Evolutionary conservation across 1,140 invertebrate species (phyloP).

Genomic region (Schlechtendalia chinensis): DNA sequence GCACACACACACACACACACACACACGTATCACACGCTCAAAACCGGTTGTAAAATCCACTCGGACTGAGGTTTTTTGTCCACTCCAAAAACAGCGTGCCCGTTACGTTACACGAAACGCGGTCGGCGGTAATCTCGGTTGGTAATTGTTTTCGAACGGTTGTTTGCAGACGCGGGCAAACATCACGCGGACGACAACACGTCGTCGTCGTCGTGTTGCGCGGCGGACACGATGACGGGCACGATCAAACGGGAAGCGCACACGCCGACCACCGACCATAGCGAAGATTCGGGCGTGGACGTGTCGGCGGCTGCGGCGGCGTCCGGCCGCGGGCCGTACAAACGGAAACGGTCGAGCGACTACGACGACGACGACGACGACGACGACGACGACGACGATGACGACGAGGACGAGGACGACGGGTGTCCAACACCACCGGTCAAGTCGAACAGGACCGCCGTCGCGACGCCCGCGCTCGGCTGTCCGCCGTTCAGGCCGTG

Average conservation of each 20-base stretch:
- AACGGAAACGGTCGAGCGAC: slow-evolving; percentile 12
- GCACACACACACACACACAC: too few species aligned
- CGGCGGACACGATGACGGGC: not conserved
- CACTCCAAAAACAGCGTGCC: too few species aligned
- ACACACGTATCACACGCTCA: too few species aligned
- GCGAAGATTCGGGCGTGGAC: slow-evolving; percentile 44
- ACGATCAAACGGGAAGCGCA: slow-evolving; percentile 25
- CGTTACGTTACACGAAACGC: too few species aligned
- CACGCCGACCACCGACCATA: slow-evolving; percentile 41
- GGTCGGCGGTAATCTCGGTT: too few species aligned
- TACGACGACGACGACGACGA: not conserved
- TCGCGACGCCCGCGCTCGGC: not conserved
- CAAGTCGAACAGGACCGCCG: not conserved
- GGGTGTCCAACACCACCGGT: slow-evolving; percentile 3
- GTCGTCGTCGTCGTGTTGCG: slow-evolving; percentile 14
- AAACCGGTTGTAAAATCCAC: too few species aligned
- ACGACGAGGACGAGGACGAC: not conserved
- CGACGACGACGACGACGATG: not conserved
- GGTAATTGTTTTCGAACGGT: not conserved
- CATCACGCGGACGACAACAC: not conserved
- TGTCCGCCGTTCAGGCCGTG: slow-evolving; percentile 35
- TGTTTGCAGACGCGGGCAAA: not conserved
- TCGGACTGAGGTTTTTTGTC: too few species aligned
- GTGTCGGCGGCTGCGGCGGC: not conserved
- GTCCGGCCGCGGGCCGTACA: not conserved